Evolutionary conservation across 2,888 invertebrate species (phyloP), one percentile per base, ranked within the genome.

Genomic region (Drosophila maculinotata): DNA sequence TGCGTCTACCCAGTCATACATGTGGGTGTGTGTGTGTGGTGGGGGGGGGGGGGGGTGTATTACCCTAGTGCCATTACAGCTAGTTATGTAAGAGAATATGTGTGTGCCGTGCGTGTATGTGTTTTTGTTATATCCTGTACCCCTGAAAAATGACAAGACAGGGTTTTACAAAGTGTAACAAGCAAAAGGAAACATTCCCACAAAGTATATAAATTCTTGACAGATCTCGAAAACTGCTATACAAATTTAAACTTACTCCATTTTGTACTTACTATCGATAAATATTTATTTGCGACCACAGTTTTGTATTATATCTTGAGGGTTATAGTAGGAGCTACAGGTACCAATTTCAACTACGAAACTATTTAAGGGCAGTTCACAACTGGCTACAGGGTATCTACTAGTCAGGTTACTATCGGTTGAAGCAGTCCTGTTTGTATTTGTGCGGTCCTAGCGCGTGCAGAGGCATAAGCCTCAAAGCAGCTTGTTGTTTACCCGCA

Each of bases 401-500:
- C 30, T 10, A 20, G 10, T 20, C 20, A n/a, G 2, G 4, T 2
- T 6, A 20, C 12, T 31, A 12, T 31, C 20, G 1, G n/a, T 5
- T 17, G 6, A 9, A 30, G 9, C n/a, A 12, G 9, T n/a, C 12
- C 12, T 59, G 54, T 52, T 56, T 51, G 41, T 44, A 56, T 45
- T 54, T 49, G 10, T 58, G 58, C 41, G 62, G 78, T 69, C 68
- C 51, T 57, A 54, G 45, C 36, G 58, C 71, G 60, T 79, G 71
- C 67, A 65, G 23, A 56, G 53, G 56, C 68, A 68, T 76, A 72
- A 79, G 80, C 76, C 47, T 64, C 42, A 45, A 49, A 60, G 76
- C 59, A 56, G 31, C 48, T 49, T 49, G 52, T 60, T 67, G 52
- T 60, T 67, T 60, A 20, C 31, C 47, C 20, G 38, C 15, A 15